Conservation (phyloP, 2,797 vertebrate species). For the Selene dorsalis region DNA sequence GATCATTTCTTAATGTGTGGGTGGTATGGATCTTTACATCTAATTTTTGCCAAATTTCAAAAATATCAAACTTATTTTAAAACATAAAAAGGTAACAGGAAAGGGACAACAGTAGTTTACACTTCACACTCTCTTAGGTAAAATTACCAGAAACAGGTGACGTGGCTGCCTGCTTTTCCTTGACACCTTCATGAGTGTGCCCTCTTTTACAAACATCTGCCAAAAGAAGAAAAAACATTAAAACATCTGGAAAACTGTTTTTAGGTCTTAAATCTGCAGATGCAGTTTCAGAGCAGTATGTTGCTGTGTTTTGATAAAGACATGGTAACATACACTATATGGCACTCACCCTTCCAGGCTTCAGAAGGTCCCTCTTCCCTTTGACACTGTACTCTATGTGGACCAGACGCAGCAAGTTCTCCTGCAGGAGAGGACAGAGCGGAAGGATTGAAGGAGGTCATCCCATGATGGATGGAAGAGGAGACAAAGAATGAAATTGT, state of each 20-base stretch:
- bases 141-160: slow-evolving; percentile 95
- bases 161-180: slow-evolving; percentile 91
- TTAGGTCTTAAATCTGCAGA: background rate
- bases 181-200: slow-evolving; percentile 95
- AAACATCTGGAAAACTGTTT: background rate
- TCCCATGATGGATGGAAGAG: slow-evolving; percentile 44
- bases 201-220: slow-evolving; percentile 97
- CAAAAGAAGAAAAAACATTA: slow-evolving; percentile 45
- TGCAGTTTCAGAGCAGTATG: slow-evolving; percentile 9
- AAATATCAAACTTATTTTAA: background rate
- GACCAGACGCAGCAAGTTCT: slow-evolving; percentile 95
- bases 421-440: slow-evolving; percentile 80
- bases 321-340: slow-evolving; percentile 46
- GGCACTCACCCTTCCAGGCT: slow-evolving; percentile 93
- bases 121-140: background rate
- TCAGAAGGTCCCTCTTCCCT: slow-evolving; percentile 90
- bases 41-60: background rate
- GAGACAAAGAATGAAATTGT: slow-evolving; percentile 60
- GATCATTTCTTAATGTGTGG: too few relatives aligned
- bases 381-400: slow-evolving; percentile 94
- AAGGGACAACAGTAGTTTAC: background rate
- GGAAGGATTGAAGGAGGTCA: slow-evolving; percentile 50
- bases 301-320: slow-evolving; percentile 29
- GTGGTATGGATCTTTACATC: background rate
- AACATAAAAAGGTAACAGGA: background rate